A percentile compares a stretch with the other conserved stretches of the same genome.
Evolutionary conservation across 2,113 vertebrate species (phyloP).

Genomic region (Podarcis cretensis): DNA sequence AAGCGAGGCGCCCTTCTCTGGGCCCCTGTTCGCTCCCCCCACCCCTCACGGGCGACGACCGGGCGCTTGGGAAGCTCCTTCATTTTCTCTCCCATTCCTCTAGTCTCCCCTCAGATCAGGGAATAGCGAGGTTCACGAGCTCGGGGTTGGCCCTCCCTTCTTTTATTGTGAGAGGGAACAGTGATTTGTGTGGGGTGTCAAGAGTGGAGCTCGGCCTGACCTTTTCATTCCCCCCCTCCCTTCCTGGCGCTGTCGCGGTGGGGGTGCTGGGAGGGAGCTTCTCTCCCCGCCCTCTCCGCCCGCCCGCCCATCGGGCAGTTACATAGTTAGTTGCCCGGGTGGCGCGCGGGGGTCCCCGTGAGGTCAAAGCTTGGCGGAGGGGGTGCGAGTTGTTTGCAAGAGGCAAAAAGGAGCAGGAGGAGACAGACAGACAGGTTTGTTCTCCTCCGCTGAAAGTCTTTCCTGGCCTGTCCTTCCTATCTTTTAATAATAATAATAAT

Average conservation of each 20-base stretch:
- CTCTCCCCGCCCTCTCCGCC: not conserved
- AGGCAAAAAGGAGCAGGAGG: not conserved
- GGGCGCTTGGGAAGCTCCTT: not conserved
- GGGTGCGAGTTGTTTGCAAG: not conserved
- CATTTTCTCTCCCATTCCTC: not conserved
- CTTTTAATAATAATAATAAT: not conserved
- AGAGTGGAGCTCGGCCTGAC: not conserved
- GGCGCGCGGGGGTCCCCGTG: not conserved
- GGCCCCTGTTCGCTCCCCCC: too few relatives aligned
- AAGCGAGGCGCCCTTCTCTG: too few relatives aligned
- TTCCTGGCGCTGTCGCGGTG: not conserved
- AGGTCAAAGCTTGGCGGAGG: not conserved
- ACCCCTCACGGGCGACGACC: accelerated
- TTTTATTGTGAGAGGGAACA: not conserved
- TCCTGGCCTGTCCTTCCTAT: not conserved
- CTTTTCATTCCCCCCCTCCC: not conserved
- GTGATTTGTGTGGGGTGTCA: not conserved
- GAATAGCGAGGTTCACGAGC: not conserved
- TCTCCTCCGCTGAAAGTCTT: not conserved
- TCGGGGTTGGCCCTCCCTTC: not conserved
- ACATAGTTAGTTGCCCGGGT: not conserved
- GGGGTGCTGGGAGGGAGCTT: not conserved
- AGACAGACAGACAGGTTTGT: not conserved
- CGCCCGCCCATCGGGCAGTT: not conserved
- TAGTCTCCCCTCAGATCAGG: not conserved